Evolutionary conservation across 1,140 invertebrate species (phyloP), one percentile per base, ranked within the genome.

Genomic region (Calliphora vicina): DNA sequence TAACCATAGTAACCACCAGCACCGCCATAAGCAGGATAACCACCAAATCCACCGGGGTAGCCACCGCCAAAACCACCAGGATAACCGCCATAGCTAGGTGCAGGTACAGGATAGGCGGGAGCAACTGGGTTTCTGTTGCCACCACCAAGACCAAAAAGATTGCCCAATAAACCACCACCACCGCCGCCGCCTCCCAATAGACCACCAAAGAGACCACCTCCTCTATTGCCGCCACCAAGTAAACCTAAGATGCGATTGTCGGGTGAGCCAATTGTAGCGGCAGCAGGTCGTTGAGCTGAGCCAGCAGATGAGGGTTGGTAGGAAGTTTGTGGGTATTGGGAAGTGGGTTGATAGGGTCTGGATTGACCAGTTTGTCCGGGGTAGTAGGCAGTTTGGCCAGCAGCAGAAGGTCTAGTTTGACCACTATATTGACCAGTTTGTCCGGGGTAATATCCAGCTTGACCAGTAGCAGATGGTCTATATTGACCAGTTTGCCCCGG

Each of bases 61-160:
- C 74, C 74, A 8, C n/a, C 27, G 15, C 72, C 74, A 42, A 45
- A 78, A 45, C 74, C 74, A 67, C 61, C 61, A 67, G 61, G 61
- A 67, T 67, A 67, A 10, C 61, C 61, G n/a, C 61, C 61, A 67
- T 20, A 67, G 20, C n/a, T n/a, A n/a, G 61, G 61, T 23, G 61
- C n/a, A 23, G 61, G 35, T 35, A 35, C n/a, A 67, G 61, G 61
- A 12, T 67, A 67, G 10, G n/a, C 50, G 50, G 61, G 61, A 10
- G 45, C 45, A 50, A 12, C 12, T 23, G 61, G 61, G 2, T 10
- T 0, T 67, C 61, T 67, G 10, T 67, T 67, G 61, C 61, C 61
- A 67, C 35, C 35, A 45, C 35, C 35, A 43, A 78, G 42, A 43
- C 74, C 74, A 78, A 42, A 5, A 71, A 23, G 20, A 10, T 71